Conservation (phyloP, 53 echinoderm and acorn worm genomes). For the Temnopleurus reevesii region DNA sequence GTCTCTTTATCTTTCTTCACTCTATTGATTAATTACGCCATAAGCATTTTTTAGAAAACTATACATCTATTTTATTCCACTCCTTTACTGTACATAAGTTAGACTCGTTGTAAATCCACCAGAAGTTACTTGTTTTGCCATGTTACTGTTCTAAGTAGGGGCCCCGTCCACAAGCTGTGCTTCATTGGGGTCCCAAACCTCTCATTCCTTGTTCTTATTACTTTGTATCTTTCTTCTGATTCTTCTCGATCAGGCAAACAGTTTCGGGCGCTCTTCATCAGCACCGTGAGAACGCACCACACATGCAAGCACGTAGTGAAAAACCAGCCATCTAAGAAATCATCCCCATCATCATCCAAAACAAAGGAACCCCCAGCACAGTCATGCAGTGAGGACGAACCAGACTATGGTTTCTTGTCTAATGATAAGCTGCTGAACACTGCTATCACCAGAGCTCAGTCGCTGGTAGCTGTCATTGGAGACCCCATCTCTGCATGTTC, state of each 20-base stretch:
- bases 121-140: too few relatives aligned
- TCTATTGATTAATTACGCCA: too few relatives aligned
- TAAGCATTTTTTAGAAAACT: too few relatives aligned
- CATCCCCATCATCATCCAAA: background rate
- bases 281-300: conserved; percentile 92
- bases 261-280: conserved; percentile 97
- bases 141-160: too few relatives aligned
- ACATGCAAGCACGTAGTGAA: conserved; percentile 78
- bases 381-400: conserved; percentile 73
- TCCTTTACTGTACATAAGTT: too few relatives aligned
- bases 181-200: too few relatives aligned
- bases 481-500: conserved; percentile 95
- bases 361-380: conserved; percentile 37
- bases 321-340: background rate
- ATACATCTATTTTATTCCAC: too few relatives aligned
- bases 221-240: background rate
- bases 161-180: too few relatives aligned
- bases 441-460: conserved; percentile 97
- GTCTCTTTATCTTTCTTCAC: too few relatives aligned
- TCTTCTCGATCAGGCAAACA: conserved; percentile 81
- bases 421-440: conserved; percentile 95
- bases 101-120: too few relatives aligned
- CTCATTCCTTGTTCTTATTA: too few relatives aligned
- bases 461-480: conserved; percentile 90
- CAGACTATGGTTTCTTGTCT: conserved; percentile 93